phyloP scores from a whole-genome alignment of 2,113 vertebrate species.

The Triplophysa dalaica region DNA sequence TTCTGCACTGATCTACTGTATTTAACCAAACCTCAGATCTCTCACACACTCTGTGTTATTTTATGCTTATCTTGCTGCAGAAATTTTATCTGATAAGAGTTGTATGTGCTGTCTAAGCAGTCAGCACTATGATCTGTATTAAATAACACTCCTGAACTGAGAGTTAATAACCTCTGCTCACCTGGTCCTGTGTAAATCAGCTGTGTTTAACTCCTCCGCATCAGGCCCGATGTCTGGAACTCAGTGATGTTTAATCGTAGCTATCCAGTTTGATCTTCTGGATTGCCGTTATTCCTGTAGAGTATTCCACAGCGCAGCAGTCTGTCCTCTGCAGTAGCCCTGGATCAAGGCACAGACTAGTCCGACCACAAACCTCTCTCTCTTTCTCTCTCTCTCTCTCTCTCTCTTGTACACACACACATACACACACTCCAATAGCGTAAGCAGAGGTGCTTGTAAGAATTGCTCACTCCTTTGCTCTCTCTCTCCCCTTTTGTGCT shows the following conservation, averaged over 20 bases:
- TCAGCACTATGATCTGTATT: conserved; percentile 14
- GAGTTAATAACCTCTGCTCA: conserved; percentile 21
- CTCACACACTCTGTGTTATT: not conserved
- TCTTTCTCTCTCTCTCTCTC: conserved; percentile 9
- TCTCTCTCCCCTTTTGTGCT: not conserved
- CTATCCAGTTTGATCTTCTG: not conserved
- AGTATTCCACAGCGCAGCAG: conserved; percentile 55
- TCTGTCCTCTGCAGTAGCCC: conserved; percentile 49
- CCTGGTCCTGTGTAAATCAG: conserved; percentile 10
- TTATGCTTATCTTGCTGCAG: conserved; percentile 8
- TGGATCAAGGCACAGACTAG: conserved; percentile 37
- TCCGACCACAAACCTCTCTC: conserved; percentile 29
- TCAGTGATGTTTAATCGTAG: not conserved
- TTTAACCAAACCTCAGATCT: conserved; percentile 38
- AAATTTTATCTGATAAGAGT: conserved; percentile 11
- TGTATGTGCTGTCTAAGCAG: not conserved
- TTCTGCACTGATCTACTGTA: not conserved
- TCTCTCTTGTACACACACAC: conserved; percentile 29
- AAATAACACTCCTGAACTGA: conserved; percentile 3
- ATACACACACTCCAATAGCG: conserved; percentile 15
- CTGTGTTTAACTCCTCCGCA: not conserved
- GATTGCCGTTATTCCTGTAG: conserved; percentile 29
- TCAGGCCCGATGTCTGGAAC: not conserved
- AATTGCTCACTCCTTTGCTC: conserved; percentile 9
- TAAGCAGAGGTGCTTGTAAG: conserved; percentile 26